Conservation (phyloP, 2,888 invertebrate genomes). For the Pogonocherus hispidulus region DNA sequence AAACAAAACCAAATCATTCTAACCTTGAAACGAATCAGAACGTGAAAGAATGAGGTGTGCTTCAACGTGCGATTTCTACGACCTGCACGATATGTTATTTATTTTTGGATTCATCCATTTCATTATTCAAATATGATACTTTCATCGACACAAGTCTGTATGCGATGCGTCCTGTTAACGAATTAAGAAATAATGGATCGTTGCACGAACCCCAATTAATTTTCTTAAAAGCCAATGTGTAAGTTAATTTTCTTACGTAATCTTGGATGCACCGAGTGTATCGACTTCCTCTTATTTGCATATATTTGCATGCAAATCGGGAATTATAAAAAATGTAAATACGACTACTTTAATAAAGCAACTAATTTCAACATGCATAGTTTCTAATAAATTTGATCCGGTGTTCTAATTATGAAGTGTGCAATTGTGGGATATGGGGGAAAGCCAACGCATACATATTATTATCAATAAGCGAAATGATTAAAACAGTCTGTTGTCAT, state of each 20-base stretch:
- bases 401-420: neutral
- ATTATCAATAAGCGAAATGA: neutral
- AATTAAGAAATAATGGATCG: too few relatives aligned
- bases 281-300: neutral
- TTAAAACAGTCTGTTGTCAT: neutral
- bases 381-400: neutral
- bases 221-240: too few relatives aligned
- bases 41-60: slow-evolving; percentile 38
- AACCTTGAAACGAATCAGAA: slow-evolving; percentile 42
- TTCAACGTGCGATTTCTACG: slow-evolving; percentile 12
- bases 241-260: too few relatives aligned
- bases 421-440: neutral
- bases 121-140: slow-evolving; percentile 5
- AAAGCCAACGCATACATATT: neutral
- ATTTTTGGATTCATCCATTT: slow-evolving; percentile 7
- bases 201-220: too few relatives aligned
- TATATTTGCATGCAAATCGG: neutral
- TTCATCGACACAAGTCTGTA: neutral
- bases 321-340: too few relatives aligned
- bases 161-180: too few relatives aligned
- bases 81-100: slow-evolving; percentile 7
- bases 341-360: too few relatives aligned
- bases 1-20: slow-evolving; percentile 19
- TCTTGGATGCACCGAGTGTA: too few relatives aligned
- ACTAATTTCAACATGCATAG: neutral